phyloP scores from a whole-genome alignment of 1,140 invertebrate genomes.

The Maconellicoccus hirsutus region DNA sequence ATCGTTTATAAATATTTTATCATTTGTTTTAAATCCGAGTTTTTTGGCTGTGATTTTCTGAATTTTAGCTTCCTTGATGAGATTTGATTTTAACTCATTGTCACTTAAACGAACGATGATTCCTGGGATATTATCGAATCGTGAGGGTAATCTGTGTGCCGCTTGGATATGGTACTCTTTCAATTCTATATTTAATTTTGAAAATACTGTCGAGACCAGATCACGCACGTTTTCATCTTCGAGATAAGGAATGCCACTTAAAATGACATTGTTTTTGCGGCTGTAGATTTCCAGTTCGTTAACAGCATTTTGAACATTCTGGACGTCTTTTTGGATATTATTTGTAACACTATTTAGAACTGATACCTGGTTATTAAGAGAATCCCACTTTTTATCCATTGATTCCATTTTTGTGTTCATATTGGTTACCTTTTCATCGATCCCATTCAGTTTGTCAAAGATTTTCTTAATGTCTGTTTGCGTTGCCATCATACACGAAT shows the following conservation, averaged over 20 bases:
- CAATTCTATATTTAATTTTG: not conserved
- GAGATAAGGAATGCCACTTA: not conserved
- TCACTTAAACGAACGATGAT: not conserved
- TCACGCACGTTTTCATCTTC: not conserved
- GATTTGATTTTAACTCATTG: not conserved
- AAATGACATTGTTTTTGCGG: not conserved
- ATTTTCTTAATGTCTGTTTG: too few species aligned
- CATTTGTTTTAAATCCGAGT: not conserved
- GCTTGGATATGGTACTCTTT: not conserved
- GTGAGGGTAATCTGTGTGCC: not conserved
- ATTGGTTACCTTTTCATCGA: too few species aligned
- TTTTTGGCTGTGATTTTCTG: not conserved
- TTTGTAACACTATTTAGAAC: too few species aligned
- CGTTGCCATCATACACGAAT: too few species aligned
- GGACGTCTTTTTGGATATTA: too few species aligned
- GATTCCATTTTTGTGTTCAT: too few species aligned
- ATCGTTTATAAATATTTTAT: too few species aligned
- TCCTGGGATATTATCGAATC: not conserved
- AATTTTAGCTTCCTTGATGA: not conserved
- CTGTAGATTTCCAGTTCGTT: not conserved
- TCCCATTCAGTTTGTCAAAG: too few species aligned
- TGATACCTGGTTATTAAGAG: too few species aligned
- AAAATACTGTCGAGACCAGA: not conserved
- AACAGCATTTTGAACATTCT: too few species aligned
- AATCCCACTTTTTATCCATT: too few species aligned